Evolutionary conservation across 2,797 vertebrate genomes (phyloP).

Genomic region (Pipistrellus pygmaeus): DNA sequence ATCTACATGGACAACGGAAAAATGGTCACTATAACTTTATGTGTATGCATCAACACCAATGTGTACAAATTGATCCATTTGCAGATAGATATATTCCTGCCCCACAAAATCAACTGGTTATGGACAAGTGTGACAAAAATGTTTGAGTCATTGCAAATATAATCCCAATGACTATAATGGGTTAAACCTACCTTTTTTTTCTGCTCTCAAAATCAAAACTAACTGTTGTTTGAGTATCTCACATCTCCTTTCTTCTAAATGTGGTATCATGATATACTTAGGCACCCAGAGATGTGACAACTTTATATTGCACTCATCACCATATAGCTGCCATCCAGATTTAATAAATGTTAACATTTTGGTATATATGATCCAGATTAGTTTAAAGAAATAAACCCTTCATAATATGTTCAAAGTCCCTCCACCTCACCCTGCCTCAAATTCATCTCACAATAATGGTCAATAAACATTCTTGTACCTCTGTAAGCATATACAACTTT

Average conservation of each 20-base stretch:
- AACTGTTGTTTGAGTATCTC: not conserved
- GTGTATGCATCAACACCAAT: not conserved
- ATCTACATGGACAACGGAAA: not conserved
- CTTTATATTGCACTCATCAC: not conserved
- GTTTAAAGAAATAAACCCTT: constrained; percentile 6
- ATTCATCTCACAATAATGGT: constrained; percentile 4
- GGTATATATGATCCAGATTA: not conserved
- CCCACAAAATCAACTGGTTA: not conserved
- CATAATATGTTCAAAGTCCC: not conserved
- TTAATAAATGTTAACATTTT: constrained; percentile 20
- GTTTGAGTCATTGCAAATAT: not conserved
- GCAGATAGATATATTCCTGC: not conserved
- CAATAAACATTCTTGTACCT: not conserved
- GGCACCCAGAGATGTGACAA: not conserved
- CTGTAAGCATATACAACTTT: not conserved
- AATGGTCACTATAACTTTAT: not conserved
- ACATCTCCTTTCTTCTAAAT: not conserved
- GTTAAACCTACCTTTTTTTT: not conserved
- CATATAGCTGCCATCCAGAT: not conserved
- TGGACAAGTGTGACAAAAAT: not conserved
- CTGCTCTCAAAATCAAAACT: constrained; percentile 23
- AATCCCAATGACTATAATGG: not conserved
- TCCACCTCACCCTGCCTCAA: not conserved
- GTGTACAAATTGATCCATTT: not conserved
- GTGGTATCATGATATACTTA: constrained; percentile 14